Base-by-base conservation (phyloP, 2,113 vertebrate genomes). In the Dendropsophus ebraccatus region DNA sequence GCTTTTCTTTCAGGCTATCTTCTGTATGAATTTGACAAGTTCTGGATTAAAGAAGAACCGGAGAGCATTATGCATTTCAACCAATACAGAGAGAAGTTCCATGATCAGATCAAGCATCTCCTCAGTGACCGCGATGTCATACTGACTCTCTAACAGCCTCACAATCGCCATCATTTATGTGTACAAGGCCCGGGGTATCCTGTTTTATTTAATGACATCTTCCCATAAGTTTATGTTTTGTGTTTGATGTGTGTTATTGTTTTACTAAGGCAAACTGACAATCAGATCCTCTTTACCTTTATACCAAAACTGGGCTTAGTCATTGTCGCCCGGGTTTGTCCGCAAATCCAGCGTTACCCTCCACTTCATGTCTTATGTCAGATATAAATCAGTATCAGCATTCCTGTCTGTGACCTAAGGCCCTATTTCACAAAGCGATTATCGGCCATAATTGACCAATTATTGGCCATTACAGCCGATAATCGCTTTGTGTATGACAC, bases 61-160 rank as follows among this genome's bases (percentile, higher is more conserved):
- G 96, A 97, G 89, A 99, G 97, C 92, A 99, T 99, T 92, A 99
- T 99, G 98, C 95, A 96, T 88, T 99, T 99, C 92, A 99, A 99
- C 87, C 93, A 95, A 1, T 99, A 99, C 91, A 94, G 98, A 94
- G 98, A 99, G 89, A 97, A 96, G 91, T 99, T 99, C 90, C 96
- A 98, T 73, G 93, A 94, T 86, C 94, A 94, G 85, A 92, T 99
- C 87, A 97, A 96, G 92, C 90, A 89, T 79, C 93, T 95, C 10
- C 93, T 99, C 0, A 91, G 93, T 92, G 93, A 96, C 87, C 95
- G 90, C 4, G 89, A 90, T 3, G 94, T 93, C 69, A 86, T 90
- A 8, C 95, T 99, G 78, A 92, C 93, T 78, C 88, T 99, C 21
- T 91, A 91, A 89, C 16, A 8, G 86, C 52, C 84, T 90, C 79